Percentiles rank a stretch among this genome's conserved stretches.
Evolutionary conservation across 2,113 vertebrate genomes (phyloP).

Genomic region (Muntiacus muntjak): DNA sequence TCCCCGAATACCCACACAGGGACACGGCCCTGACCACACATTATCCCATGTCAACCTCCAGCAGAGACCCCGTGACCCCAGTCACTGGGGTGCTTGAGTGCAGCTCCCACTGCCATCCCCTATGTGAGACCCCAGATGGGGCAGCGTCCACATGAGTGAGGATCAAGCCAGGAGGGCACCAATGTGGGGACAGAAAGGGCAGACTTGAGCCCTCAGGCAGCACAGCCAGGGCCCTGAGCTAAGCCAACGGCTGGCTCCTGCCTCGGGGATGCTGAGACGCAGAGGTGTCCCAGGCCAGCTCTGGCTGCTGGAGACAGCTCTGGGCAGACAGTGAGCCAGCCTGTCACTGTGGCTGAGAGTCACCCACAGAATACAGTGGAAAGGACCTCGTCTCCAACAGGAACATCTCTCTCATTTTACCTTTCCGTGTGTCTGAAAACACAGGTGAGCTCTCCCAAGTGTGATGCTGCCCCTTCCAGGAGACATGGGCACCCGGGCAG

Average conservation of each 20-base stretch:
- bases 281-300: fast-evolving
- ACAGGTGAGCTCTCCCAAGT: neutral
- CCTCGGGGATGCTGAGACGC: neutral
- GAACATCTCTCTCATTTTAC: neutral
- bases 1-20: neutral
- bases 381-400: too few relatives aligned
- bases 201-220: neutral
- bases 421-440: neutral
- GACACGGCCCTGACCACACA: fast-evolving
- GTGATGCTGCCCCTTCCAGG: neutral
- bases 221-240: neutral
- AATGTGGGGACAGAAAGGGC: fast-evolving
- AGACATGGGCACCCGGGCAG: fast-evolving
- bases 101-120: neutral
- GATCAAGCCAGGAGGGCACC: neutral
- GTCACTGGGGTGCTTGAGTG: neutral
- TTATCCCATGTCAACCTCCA: fast-evolving
- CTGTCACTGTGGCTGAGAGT: neutral
- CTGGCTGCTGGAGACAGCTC: too few relatives aligned
- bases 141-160: fast-evolving
- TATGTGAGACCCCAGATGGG: fast-evolving
- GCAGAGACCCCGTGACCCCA: neutral
- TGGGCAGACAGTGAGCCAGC: neutral
- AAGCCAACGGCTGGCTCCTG: neutral
- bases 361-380: fast-evolving